phyloP scores from a whole-genome alignment of 2,797 vertebrate species.

The Buceros bicornis region DNA sequence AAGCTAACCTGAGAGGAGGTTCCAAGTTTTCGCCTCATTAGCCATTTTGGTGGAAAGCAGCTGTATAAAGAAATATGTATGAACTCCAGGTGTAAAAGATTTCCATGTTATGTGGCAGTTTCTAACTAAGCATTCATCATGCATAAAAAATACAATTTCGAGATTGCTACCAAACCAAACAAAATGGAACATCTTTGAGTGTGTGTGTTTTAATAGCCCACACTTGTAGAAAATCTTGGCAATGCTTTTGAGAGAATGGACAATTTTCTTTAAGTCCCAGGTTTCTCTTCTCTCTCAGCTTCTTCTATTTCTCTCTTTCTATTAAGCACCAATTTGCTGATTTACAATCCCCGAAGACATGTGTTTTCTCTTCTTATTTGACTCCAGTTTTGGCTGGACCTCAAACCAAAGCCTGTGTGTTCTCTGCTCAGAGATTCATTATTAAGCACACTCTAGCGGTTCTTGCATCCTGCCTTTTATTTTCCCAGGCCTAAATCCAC shows the following conservation, averaged over 20 bases:
- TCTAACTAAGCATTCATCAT: constrained; percentile 39
- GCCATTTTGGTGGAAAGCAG: constrained; percentile 40
- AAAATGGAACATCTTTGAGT: neutral
- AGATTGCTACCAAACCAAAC: constrained; percentile 39
- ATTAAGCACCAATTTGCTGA: constrained; percentile 33
- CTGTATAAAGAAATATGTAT: constrained; percentile 29
- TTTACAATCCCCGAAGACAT: constrained; percentile 29
- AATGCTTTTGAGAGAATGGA: neutral
- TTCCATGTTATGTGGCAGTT: neutral
- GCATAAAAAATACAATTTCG: neutral
- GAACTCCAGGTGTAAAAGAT: constrained; percentile 35
- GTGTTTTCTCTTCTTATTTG: constrained; percentile 49
- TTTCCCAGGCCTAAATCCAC: constrained; percentile 52
- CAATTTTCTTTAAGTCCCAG: neutral
- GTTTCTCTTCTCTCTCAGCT: neutral
- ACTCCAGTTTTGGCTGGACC: constrained; percentile 32
- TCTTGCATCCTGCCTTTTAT: constrained; percentile 49
- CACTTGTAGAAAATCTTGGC: constrained; percentile 7
- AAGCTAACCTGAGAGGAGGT: neutral
- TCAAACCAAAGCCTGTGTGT: constrained; percentile 44
- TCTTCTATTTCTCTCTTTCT: constrained; percentile 31
- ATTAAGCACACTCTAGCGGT: constrained; percentile 28
- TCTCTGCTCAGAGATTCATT: constrained; percentile 40
- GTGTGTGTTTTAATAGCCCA: constrained; percentile 11
- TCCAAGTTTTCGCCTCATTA: constrained; percentile 46